Conservation (phyloP, 1,140 invertebrate genomes). For the Drosophila triauraria region DNA sequence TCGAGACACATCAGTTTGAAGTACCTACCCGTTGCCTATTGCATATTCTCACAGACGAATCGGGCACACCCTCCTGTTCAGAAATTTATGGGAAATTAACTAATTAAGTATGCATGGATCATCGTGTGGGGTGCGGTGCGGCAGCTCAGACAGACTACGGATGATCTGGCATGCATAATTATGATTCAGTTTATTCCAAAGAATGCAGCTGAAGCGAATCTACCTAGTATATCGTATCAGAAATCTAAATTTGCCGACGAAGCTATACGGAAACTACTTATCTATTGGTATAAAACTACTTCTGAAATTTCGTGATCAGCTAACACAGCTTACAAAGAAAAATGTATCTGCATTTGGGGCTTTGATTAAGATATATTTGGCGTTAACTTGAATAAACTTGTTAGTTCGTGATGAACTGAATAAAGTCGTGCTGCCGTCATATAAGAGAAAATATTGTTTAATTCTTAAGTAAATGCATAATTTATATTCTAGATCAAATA, state of each 20-base stretch:
- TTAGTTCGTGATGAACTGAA: neutral
- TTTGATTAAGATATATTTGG: neutral
- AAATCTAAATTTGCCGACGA: neutral
- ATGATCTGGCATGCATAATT: slow-evolving; percentile 64
- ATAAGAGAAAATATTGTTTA: neutral
- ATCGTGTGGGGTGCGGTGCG: slow-evolving; percentile 41
- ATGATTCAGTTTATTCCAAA: slow-evolving; percentile 22
- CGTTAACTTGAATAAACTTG: neutral
- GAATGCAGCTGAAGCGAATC: slow-evolving; percentile 1
- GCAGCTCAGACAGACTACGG: slow-evolving; percentile 7
- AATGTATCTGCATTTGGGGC: neutral
- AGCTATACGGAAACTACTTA: neutral
- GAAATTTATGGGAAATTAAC: slow-evolving; percentile 57
- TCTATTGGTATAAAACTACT: neutral
- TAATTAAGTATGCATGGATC: slow-evolving; percentile 70
- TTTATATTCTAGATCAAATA: too few relatives aligned
- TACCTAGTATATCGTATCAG: slow-evolving; percentile 2
- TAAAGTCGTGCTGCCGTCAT: neutral
- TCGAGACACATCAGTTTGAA: slow-evolving; percentile 5
- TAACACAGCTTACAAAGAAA: neutral
- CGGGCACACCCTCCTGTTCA: slow-evolving; percentile 19
- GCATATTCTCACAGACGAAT: slow-evolving; percentile 59
- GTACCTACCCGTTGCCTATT: slow-evolving; percentile 2
- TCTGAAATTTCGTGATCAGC: too few relatives aligned
- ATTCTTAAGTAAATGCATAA: neutral